These are phyloP conservation scores for Toxotes jaculatrix DNA, from an alignment of 2,113 vertebrate species.

Conservation along the genomic window DNA sequence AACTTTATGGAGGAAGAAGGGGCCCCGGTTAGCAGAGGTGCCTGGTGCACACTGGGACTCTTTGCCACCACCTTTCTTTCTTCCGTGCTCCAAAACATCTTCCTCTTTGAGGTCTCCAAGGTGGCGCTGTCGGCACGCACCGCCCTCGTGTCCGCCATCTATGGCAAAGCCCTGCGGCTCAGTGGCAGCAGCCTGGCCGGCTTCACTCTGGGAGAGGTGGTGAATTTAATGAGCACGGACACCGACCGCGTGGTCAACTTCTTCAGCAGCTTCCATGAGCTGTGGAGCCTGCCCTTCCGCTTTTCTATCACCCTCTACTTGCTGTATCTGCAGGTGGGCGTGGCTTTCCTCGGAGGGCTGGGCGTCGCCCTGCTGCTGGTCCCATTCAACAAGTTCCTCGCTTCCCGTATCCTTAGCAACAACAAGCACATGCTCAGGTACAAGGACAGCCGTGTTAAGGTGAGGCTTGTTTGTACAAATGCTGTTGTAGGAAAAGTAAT, in stretches of 20 bases:
- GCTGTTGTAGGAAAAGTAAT: no score
- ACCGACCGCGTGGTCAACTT: constrained; percentile 91
- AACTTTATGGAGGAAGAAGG: constrained; percentile 89
- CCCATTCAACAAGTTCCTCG: constrained; percentile 94
- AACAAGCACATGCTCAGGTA: constrained; percentile 89
- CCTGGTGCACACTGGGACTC: constrained; percentile 89
- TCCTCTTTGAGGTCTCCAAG: constrained; percentile 89
- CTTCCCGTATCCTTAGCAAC: constrained; percentile 89
- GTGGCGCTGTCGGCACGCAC: constrained; percentile 87
- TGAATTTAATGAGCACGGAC: constrained; percentile 96
- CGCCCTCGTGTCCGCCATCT: constrained; percentile 87
- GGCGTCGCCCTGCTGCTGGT: constrained; percentile 90
- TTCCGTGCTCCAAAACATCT: constrained; percentile 89
- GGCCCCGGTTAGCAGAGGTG: constrained; percentile 88
- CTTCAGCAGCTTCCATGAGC: constrained; percentile 92
- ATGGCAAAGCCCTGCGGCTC: constrained; percentile 88
- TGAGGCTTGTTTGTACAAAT: constrained; percentile 61
- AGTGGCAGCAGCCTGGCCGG: constrained; percentile 82
- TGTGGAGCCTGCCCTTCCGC: constrained; percentile 93
- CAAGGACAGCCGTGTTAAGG: constrained; percentile 95
- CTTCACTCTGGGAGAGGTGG: constrained; percentile 88
- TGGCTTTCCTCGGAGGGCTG: constrained; percentile 92
- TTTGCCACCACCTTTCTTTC: constrained; percentile 87
- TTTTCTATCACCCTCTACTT: constrained; percentile 92
- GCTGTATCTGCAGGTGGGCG: constrained; percentile 92